Conservation (phyloP, 2,113 vertebrate species). For the Gadus chalcogrammus region DNA sequence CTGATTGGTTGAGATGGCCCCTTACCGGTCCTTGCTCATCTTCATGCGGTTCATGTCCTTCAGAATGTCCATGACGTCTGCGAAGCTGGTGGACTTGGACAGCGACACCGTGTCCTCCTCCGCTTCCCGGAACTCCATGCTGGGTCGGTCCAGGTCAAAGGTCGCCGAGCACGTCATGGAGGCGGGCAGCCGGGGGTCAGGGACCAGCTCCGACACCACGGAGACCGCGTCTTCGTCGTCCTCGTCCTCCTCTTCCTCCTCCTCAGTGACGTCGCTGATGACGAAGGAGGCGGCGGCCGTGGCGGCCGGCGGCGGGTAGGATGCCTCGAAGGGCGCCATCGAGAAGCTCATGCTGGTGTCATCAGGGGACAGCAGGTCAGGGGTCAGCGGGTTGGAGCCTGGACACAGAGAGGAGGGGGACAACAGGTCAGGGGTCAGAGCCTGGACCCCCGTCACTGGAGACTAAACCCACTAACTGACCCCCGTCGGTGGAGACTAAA, state of each 20-base stretch:
- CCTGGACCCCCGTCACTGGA: no score
- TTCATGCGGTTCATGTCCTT: slow-evolving; percentile 98
- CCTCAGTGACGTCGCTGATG: slow-evolving; percentile 95
- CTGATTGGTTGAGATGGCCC: neutral
- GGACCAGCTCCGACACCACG: slow-evolving; percentile 85
- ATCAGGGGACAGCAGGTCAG: slow-evolving; percentile 90
- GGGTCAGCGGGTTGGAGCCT: slow-evolving; percentile 88
- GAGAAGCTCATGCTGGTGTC: slow-evolving; percentile 91
- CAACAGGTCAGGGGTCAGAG: neutral
- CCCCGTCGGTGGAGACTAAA: no score
- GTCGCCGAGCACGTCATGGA: slow-evolving; percentile 85
- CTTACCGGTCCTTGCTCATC: slow-evolving; percentile 91
- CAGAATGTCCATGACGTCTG: slow-evolving; percentile 97
- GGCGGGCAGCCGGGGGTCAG: slow-evolving; percentile 77
- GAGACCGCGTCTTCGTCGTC: slow-evolving; percentile 74
- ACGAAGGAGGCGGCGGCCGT: slow-evolving; percentile 84
- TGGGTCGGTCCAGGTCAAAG: slow-evolving; percentile 81
- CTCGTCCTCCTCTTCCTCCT: slow-evolving; percentile 79
- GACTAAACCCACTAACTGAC: no score
- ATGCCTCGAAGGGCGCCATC: slow-evolving; percentile 85
- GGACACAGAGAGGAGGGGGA: slow-evolving; percentile 10
- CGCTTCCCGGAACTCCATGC: slow-evolving; percentile 85
- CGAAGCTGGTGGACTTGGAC: slow-evolving; percentile 98
- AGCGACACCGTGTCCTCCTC: slow-evolving; percentile 90
- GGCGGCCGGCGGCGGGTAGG: slow-evolving; percentile 84